Conservation (phyloP, 2,888 invertebrate species). For the Ceriagrion tenellum region DNA sequence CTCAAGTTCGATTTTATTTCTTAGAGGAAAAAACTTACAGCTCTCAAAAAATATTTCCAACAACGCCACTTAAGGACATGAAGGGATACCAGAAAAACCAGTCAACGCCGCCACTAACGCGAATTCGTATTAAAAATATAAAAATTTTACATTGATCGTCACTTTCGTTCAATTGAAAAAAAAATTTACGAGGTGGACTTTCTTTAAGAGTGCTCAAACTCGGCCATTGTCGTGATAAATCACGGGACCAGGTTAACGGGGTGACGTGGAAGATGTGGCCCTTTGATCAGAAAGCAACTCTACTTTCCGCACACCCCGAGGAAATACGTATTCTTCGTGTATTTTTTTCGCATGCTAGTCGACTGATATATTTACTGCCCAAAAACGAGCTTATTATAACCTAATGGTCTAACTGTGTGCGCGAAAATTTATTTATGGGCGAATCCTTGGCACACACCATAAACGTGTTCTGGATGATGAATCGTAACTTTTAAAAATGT, state of each 20-base stretch:
- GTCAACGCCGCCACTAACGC: no score
- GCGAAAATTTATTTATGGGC: slow-evolving; percentile 27
- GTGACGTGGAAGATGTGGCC: neutral
- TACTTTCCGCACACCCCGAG: neutral
- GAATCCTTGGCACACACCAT: neutral
- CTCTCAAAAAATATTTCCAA: no score
- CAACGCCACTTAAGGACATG: no score
- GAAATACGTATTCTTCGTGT: neutral
- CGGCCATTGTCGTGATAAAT: neutral
- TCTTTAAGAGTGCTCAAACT: neutral
- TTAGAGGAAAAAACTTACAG: no score
- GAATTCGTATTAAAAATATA: no score
- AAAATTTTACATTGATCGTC: no score
- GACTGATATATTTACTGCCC: neutral
- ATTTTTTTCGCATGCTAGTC: neutral
- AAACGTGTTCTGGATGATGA: neutral
- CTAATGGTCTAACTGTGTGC: neutral
- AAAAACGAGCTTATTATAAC: neutral
- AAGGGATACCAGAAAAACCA: no score
- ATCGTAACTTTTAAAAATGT: neutral
- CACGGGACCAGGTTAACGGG: neutral
- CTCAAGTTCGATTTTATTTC: no score
- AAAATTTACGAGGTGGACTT: neutral
- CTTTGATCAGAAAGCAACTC: neutral
- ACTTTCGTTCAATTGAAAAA: no score